phyloP scores from a whole-genome alignment of 2,797 vertebrate genomes.

The Alosa sapidissima region DNA sequence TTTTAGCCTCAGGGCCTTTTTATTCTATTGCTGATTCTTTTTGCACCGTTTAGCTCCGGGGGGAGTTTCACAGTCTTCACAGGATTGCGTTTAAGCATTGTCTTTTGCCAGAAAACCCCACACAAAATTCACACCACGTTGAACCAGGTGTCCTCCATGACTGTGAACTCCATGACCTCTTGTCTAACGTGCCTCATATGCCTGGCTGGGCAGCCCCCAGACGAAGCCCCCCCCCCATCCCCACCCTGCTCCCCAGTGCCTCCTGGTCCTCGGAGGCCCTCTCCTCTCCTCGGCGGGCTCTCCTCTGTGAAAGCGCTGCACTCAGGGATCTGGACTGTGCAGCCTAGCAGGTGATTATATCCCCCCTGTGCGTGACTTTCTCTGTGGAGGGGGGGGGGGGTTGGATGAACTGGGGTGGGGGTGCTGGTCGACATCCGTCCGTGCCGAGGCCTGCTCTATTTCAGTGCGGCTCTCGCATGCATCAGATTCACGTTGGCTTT shows the following conservation, averaged over 20 bases:
- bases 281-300: not conserved
- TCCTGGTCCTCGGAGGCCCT: not conserved
- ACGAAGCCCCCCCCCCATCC: not conserved
- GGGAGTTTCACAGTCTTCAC: not conserved
- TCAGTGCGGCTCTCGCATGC: not conserved
- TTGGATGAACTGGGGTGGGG: not conserved
- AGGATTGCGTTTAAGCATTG: not conserved
- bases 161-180: not conserved
- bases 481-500: not conserved
- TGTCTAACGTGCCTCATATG: conserved; percentile 1
- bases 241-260: not conserved
- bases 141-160: conserved; percentile 6
- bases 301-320: not conserved
- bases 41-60: conserved; percentile 4
- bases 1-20: not conserved
- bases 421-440: not conserved
- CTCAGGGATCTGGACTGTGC: conserved; percentile 18
- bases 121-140: conserved; percentile 12
- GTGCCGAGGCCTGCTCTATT: not conserved
- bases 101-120: not conserved
- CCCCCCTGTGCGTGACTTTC: conserved; percentile 13
- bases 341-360: conserved; percentile 24
- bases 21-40: not conserved
- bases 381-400: conserved; percentile 2
- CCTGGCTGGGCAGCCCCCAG: not conserved